Percentiles rank a stretch among this genome's conserved stretches.
Conservation (phyloP, 1,140 invertebrate genomes). For the Penaeus chinensis region DNA sequence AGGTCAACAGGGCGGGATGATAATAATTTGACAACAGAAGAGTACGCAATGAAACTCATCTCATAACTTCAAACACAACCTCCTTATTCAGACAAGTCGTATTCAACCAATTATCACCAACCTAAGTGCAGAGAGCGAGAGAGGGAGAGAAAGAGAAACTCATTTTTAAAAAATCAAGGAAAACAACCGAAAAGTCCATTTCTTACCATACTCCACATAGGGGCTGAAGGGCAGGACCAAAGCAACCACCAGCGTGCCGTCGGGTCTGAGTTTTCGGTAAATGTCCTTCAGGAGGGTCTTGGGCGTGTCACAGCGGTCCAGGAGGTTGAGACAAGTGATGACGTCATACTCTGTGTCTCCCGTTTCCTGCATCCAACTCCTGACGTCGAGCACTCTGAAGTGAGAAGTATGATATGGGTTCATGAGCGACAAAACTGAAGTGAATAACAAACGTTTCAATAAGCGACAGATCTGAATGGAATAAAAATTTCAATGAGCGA, state of each 20-base stretch:
- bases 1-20: no score
- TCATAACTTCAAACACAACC: no score
- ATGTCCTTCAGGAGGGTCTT: conserved; percentile 79
- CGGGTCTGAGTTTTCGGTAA: conserved; percentile 73
- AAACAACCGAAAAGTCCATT: neutral
- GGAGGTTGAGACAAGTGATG: conserved; percentile 87
- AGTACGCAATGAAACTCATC: no score
- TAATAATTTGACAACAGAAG: no score
- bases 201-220: conserved; percentile 84
- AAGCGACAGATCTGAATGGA: no score
- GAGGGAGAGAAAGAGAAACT: no score
- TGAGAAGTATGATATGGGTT: neutral
- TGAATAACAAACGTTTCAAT: no score
- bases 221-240: conserved; percentile 89
- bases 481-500: no score
- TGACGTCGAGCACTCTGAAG: conserved; percentile 81
- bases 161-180: neutral
- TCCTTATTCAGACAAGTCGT: no score
- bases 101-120: no score
- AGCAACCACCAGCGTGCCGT: conserved; percentile 82
- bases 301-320: conserved; percentile 89
- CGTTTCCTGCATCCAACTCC: conserved; percentile 76
- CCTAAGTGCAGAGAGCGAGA: no score
- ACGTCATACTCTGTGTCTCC: conserved; percentile 77
- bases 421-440: no score